A percentile compares a stretch with the other conserved stretches of the same genome.
Conservation (phyloP, 2,888 invertebrate genomes). For the Panopea generosa region DNA sequence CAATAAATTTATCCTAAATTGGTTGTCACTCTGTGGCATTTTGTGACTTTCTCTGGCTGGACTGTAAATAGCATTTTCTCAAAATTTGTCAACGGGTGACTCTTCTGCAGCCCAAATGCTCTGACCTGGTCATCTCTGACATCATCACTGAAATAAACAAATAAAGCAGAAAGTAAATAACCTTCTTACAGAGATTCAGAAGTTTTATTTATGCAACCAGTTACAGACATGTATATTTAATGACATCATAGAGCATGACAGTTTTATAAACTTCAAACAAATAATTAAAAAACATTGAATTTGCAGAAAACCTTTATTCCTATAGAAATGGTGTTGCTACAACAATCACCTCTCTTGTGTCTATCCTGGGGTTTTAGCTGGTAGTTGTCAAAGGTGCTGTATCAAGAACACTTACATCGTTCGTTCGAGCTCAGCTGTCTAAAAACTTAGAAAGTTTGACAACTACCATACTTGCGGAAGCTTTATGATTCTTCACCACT, state of each 20-base stretch:
- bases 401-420: too few species aligned
- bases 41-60: background rate
- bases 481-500: too few species aligned
- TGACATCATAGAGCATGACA: too few species aligned
- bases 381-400: background rate
- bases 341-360: too few species aligned
- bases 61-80: background rate
- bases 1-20: slow-evolving; percentile 6
- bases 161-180: slow-evolving; percentile 1
- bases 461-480: too few species aligned
- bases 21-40: background rate
- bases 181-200: too few species aligned
- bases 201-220: too few species aligned
- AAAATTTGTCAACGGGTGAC: background rate
- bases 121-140: slow-evolving; percentile 7
- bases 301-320: background rate
- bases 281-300: background rate
- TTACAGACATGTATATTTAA: too few species aligned
- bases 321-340: background rate
- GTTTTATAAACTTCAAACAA: too few species aligned
- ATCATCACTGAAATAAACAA: slow-evolving; percentile 12
- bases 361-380: background rate
- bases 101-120: background rate
- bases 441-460: too few species aligned
- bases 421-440: too few species aligned